Conservation (phyloP, 2,113 vertebrate genomes). For the Sinosuthora webbiana region DNA sequence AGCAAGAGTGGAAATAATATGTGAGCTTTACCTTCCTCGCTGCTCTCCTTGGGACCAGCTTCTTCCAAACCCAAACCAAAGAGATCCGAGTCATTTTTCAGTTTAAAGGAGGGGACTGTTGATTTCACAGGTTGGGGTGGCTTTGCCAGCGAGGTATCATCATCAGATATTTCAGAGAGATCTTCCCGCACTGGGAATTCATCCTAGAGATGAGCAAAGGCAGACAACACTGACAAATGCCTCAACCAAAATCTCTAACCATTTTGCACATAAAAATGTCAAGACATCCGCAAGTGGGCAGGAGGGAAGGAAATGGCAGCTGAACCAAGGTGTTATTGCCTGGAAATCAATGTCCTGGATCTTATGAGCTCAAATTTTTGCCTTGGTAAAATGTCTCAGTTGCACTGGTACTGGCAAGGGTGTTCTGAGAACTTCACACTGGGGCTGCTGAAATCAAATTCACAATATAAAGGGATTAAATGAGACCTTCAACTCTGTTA, state of each 20-base stretch:
- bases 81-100: conserved; percentile 82
- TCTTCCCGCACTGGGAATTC: conserved; percentile 84
- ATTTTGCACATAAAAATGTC: neutral
- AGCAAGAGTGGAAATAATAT: neutral
- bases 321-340: neutral
- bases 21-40: conserved; percentile 79
- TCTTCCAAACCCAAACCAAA: conserved; percentile 89
- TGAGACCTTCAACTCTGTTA: neutral
- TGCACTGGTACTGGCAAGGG: neutral
- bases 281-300: neutral
- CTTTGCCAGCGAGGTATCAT: conserved; percentile 71
- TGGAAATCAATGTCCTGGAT: neutral
- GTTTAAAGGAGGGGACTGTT: conserved; percentile 77
- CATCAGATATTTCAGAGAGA: conserved; percentile 86
- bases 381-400: neutral
- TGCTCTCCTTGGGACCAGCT: conserved; percentile 78
- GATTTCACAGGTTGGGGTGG: conserved; percentile 69
- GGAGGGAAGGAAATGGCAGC: neutral
- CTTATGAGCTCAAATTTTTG: neutral
- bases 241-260: neutral
- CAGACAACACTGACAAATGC: neutral
- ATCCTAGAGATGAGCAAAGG: conserved; percentile 66
- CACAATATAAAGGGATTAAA: neutral
- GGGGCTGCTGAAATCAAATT: neutral
- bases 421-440: neutral